Evolutionary conservation across 1,140 invertebrate species (phyloP).

Genomic region (Trichonephila clavipes): DNA sequence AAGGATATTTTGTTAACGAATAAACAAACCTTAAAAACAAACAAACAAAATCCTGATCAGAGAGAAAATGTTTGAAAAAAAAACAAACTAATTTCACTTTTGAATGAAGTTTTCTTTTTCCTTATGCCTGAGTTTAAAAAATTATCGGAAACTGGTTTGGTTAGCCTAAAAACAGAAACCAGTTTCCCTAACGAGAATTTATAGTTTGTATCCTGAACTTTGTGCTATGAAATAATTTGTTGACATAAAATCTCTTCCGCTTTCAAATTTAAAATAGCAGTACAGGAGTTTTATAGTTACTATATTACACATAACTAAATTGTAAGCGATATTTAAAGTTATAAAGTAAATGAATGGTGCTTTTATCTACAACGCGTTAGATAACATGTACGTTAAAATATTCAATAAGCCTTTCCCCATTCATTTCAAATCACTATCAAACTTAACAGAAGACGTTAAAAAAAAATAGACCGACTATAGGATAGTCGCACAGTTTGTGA

Average conservation of each 20-base stretch:
- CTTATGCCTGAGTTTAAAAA: too few relatives aligned
- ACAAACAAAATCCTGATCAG: too few relatives aligned
- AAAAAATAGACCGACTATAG: not conserved
- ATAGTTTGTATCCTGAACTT: not conserved
- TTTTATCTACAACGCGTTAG: not conserved
- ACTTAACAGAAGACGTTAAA: not conserved
- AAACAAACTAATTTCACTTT: not conserved
- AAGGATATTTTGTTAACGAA: too few relatives aligned
- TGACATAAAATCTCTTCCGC: not conserved
- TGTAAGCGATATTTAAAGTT: not conserved
- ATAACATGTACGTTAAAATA: not conserved
- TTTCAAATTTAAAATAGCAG: not conserved
- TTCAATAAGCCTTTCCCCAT: not conserved
- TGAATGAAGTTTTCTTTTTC: not conserved
- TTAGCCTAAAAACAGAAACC: not conserved
- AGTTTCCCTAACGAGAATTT: constrained; percentile 11
- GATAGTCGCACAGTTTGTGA: not conserved
- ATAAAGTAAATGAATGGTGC: not conserved
- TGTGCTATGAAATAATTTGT: not conserved
- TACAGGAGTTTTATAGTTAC: not conserved
- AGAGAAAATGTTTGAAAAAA: not conserved
- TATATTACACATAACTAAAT: not conserved
- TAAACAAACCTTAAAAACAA: too few relatives aligned
- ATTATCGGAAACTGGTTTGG: not conserved
- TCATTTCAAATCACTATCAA: not conserved